Percentiles rank a stretch among this genome's conserved stretches.
phyloP scores from a whole-genome alignment of 2,113 vertebrate species.

The Gallinago jamesoni region DNA sequence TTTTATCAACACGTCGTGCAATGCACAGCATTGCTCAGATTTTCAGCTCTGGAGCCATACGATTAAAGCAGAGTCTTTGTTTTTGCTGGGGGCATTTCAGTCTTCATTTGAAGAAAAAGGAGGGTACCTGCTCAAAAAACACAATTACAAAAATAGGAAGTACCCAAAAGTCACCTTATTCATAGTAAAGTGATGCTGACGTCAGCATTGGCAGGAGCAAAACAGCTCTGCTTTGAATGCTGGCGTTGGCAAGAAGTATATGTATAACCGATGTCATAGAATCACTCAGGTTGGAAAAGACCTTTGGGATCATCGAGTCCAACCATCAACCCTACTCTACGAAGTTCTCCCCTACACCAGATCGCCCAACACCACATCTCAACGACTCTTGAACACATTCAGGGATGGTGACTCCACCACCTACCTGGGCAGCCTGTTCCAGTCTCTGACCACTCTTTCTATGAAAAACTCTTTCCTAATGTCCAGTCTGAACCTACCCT shows the following conservation, averaged over 20 bases:
- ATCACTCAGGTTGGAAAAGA: no score
- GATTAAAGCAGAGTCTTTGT: neutral
- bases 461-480: no score
- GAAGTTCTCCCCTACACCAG: no score
- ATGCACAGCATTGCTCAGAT: neutral
- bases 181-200: neutral
- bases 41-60: neutral
- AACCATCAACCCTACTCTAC: no score
- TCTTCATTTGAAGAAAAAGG: neutral
- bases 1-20: rapidly evolving
- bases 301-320: no score
- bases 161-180: neutral
- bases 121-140: neutral
- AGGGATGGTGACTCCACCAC: no score
- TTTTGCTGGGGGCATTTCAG: neutral
- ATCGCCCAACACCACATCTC: no score
- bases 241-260: neutral
- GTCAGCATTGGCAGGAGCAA: neutral
- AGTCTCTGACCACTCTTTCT: no score
- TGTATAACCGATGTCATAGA: no score
- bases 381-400: no score
- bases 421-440: no score
- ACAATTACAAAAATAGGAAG: neutral
- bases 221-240: neutral
- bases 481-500: no score